Evolutionary conservation across 2,113 vertebrate species (phyloP).

Genomic region (Acrocephalus arundinaceus): DNA sequence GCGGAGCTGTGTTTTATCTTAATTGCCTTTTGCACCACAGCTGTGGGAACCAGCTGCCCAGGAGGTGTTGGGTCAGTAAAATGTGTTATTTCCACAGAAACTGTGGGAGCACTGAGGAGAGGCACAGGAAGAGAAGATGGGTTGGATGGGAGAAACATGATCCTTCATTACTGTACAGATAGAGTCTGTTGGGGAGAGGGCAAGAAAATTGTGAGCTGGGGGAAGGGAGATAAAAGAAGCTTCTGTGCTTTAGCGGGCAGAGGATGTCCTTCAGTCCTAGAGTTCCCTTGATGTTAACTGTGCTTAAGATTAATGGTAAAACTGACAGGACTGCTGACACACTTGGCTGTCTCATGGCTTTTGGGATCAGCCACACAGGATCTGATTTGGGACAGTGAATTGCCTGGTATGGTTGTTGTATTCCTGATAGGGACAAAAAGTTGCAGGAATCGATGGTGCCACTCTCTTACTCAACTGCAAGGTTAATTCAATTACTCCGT

Average conservation of each 20-base stretch:
- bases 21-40: slow-evolving; percentile 13
- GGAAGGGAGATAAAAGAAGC: background rate
- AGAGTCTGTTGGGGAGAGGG: background rate
- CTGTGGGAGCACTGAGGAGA: background rate
- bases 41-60: slow-evolving; percentile 25
- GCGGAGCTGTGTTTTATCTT: background rate
- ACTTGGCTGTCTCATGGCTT: background rate
- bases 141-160: background rate
- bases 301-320: background rate
- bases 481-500: background rate
- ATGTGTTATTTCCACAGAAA: background rate
- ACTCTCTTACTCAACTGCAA: background rate
- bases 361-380: background rate
- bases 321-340: background rate
- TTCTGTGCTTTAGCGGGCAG: background rate
- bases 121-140: background rate
- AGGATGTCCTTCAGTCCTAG: background rate
- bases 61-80: background rate
- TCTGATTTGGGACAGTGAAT: background rate
- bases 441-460: background rate
- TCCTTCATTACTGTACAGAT: background rate
- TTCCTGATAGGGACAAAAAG: background rate
- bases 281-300: background rate
- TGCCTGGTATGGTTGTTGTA: rapidly evolving
- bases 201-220: background rate